These are phyloP conservation scores for Siderastrea radians DNA, from an alignment of 92 coral and sea anemone genomes.

Conservation along the genomic window DNA sequence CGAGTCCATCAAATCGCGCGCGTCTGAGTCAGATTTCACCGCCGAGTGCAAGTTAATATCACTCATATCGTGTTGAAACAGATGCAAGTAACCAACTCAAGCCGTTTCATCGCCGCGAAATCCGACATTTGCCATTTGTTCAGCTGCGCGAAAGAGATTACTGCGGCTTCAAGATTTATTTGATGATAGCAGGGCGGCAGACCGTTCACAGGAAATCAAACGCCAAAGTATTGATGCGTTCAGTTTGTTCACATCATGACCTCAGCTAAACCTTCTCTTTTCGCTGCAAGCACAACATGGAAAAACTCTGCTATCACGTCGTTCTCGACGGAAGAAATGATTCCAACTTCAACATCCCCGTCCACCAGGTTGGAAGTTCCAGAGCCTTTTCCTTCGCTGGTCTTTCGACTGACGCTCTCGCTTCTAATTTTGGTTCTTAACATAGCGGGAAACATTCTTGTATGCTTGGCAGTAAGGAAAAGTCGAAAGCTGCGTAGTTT, in stretches of 20 bases:
- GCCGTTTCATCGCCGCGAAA: conserved; percentile 8
- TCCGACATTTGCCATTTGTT: conserved; percentile 29
- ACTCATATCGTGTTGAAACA: conserved; percentile 68
- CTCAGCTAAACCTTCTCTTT: conserved; percentile 38
- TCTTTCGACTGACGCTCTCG: conserved; percentile 70
- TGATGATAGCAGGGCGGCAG: conserved; percentile 7
- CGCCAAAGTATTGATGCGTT: conserved; percentile 31
- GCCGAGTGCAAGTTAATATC: conserved; percentile 40
- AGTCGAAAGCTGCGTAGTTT: conserved; percentile 87
- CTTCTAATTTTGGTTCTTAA: conserved; percentile 76
- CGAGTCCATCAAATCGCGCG: conserved; percentile 24
- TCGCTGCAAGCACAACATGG: conserved; percentile 14
- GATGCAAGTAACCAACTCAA: conserved; percentile 34
- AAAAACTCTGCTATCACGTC: conserved; percentile 10
- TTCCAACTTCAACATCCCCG: background rate
- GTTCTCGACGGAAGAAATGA: background rate
- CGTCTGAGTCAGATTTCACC: conserved; percentile 45
- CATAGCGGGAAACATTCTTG: conserved; percentile 83
- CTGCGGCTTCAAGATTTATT: conserved; percentile 44
- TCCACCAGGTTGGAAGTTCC: conserved; percentile 16
- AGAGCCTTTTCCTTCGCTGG: conserved; percentile 73
- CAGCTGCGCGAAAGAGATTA: conserved; percentile 40
- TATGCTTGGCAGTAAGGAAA: conserved; percentile 79
- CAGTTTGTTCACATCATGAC: conserved; percentile 34
- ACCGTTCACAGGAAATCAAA: background rate